Conservation (phyloP, 2,113 vertebrate species). For the Siniperca knerii region DNA sequence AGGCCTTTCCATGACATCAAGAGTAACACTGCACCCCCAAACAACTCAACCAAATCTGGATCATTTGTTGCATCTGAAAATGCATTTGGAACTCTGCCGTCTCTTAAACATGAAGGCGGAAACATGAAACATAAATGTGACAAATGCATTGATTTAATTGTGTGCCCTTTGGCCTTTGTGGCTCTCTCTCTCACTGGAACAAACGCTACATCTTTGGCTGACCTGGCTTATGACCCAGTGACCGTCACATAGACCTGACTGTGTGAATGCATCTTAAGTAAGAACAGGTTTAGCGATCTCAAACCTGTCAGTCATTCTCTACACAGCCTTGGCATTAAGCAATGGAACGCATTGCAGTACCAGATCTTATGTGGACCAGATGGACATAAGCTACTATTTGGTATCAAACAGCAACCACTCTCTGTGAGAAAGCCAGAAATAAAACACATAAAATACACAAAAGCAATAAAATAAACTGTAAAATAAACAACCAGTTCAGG, state of each 20-base stretch:
- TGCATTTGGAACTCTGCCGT: conserved; percentile 13
- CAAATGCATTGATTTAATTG: conserved; percentile 55
- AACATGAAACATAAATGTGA: conserved; percentile 60
- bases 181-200: conserved; percentile 19
- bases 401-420: conserved; percentile 12
- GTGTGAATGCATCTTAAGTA: conserved; percentile 68
- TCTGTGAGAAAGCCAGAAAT: no score
- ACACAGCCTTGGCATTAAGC: conserved; percentile 39
- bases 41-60: conserved; percentile 45
- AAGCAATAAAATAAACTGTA: no score
- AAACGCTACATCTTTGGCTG: conserved; percentile 45
- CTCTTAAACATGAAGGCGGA: conserved; percentile 37
- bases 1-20: conserved; percentile 33
- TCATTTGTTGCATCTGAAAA: conserved; percentile 37
- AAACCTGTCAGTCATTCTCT: conserved; percentile 69
- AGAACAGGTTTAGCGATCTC: conserved; percentile 68
- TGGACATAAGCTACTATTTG: conserved; percentile 38
- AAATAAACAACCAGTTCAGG: no score
- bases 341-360: conserved; percentile 28
- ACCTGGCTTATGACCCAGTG: conserved; percentile 66
- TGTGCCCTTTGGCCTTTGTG: conserved; percentile 60
- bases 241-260: conserved; percentile 39
- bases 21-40: conserved; percentile 34
- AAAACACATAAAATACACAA: no score
- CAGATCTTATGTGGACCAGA: conserved; percentile 65